Percentiles rank a stretch among this genome's conserved stretches.
Conservation (phyloP, 2,888 invertebrate genomes). For the Hermaeophaga mercurialis region DNA sequence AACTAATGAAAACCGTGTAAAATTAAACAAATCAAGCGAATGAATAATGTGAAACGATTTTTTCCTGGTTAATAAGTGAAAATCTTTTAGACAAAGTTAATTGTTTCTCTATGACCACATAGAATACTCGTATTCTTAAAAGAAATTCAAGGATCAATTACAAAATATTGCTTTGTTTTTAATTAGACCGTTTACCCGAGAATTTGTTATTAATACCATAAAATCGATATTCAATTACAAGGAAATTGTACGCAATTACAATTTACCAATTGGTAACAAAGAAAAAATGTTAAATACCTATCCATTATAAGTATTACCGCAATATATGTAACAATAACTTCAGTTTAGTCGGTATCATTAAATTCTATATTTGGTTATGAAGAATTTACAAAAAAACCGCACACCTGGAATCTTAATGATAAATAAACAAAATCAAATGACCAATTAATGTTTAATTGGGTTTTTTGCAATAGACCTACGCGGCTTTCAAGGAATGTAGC, state of each 20-base stretch:
- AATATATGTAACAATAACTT: slow-evolving; percentile 3
- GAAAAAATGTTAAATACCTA: slow-evolving; percentile 16
- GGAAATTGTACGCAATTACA: slow-evolving; percentile 1
- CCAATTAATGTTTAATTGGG: slow-evolving; percentile 7
- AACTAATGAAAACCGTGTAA: too few species aligned
- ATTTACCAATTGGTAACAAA: slow-evolving; percentile 10
- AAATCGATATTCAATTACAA: background rate
- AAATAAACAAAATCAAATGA: slow-evolving; percentile 6
- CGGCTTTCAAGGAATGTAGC: background rate
- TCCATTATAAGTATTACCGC: background rate
- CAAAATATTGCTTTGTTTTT: background rate
- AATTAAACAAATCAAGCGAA: too few species aligned
- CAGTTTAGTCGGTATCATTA: background rate
- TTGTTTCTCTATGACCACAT: too few species aligned
- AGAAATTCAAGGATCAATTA: background rate
- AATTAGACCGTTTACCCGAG: slow-evolving; percentile 2
- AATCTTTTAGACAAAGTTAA: too few species aligned
- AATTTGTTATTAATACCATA: background rate
- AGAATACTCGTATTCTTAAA: background rate
- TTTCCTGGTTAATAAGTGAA: too few species aligned
- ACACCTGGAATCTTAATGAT: background rate
- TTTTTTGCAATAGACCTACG: background rate
- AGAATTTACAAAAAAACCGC: slow-evolving; percentile 2
- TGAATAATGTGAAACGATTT: too few species aligned
- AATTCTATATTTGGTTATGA: slow-evolving; percentile 2